Conservation (phyloP, 2,797 vertebrate species). For the Karalla daura region DNA sequence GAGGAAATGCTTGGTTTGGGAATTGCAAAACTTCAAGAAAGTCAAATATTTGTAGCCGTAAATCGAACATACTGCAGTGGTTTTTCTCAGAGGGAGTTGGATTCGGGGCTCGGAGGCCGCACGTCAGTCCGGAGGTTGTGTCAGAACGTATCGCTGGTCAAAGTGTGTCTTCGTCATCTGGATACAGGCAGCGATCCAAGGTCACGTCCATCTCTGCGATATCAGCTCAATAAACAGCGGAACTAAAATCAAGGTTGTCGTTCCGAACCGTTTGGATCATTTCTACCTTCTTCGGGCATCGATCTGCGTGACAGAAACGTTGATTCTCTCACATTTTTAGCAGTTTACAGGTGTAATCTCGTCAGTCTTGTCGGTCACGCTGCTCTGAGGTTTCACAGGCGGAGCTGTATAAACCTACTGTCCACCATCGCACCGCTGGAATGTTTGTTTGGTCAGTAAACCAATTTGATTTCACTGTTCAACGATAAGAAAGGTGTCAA, state of each 20-base stretch:
- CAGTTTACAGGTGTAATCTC: no score
- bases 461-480: background rate
- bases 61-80: slow-evolving; percentile 10
- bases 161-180: slow-evolving; percentile 3
- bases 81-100: slow-evolving; percentile 43
- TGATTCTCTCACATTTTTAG: no score
- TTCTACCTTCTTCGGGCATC: background rate
- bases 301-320: no score
- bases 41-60: slow-evolving; percentile 30
- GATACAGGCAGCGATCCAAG: background rate
- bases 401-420: no score
- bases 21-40: slow-evolving; percentile 22
- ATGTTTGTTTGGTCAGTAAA: background rate
- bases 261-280: background rate
- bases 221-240: slow-evolving; percentile 17
- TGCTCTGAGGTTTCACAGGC: background rate
- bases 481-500: no score
- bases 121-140: background rate
- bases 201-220: slow-evolving; percentile 6
- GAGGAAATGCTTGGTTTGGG: background rate
- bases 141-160: background rate
- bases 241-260: background rate
- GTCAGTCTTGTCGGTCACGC: background rate
- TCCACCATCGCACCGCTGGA: no score
- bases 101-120: background rate